These are phyloP conservation scores for Aplodontia rufa DNA, from an alignment of 2,113 vertebrate species.

Conservation along the genomic window DNA sequence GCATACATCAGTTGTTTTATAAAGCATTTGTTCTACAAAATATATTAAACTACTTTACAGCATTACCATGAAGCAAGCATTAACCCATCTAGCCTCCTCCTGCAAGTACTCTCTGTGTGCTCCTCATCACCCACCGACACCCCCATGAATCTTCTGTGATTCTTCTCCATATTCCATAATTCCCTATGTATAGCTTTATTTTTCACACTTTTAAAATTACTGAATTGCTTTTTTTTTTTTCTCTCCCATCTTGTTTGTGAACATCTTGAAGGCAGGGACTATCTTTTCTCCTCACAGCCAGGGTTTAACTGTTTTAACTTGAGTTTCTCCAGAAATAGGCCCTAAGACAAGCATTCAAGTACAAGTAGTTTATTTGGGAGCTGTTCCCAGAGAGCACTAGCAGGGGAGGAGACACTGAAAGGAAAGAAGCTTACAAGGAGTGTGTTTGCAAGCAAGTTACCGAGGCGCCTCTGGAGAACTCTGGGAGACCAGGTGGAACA, in stretches of 20 bases:
- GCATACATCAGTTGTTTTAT: not conserved
- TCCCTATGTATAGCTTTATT: not conserved
- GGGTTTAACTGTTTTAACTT: not conserved
- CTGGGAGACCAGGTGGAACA: not conserved
- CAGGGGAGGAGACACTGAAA: not conserved
- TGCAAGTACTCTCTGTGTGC: not conserved
- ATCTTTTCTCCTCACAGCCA: not conserved
- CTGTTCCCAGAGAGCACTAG: not conserved
- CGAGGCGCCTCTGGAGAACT: not conserved
- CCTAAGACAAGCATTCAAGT: not conserved
- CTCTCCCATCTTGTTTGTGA: not conserved
- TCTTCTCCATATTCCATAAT: not conserved
- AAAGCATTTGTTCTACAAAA: conserved; percentile 14
- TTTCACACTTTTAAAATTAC: not conserved
- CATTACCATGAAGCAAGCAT: not conserved
- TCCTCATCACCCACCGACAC: not conserved
- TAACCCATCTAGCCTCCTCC: not conserved
- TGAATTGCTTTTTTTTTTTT: not conserved
- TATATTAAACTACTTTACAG: not conserved
- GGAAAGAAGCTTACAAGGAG: not conserved
- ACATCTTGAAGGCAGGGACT: conserved; percentile 1
- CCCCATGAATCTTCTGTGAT: not conserved
- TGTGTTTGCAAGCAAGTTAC: not conserved
- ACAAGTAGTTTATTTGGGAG: not conserved
- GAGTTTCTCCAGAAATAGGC: not conserved